Base-by-base conservation (phyloP, 2,797 vertebrate genomes). In the Hozukius guyotensis region DNA sequence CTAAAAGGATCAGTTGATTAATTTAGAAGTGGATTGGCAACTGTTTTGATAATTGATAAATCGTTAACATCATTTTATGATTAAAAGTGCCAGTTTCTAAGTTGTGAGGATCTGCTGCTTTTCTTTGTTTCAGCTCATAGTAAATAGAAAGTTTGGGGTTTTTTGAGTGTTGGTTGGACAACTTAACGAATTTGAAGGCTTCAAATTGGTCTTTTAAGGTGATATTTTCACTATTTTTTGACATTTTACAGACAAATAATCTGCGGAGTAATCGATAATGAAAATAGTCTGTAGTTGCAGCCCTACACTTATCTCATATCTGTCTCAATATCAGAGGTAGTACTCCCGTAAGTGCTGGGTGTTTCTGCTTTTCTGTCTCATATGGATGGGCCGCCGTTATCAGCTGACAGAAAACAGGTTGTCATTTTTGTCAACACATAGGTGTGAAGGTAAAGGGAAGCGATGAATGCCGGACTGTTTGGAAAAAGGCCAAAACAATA, bases 381-480 rank as follows among this genome's bases (percentile, higher is more conserved):
- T 32, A 11, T 32, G 16, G 29, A 52, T 52, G 20, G 18, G 18
- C 18, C 2, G 18, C 7, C 0, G 49, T n/a, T n/a, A n/a, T 52
- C 49, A 52, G 20, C 49, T 52, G 49, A 38, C 59, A 14, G 24
- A 29, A 52, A 77, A 46, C 63, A 72, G 27, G 42, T 85, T 18
- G 64, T 57, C 7, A 13, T 75, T 81, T 74, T 74, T 55, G 64
- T 63, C 57, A 77, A 38, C 70, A 72, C 22, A 0, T 25, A 36
- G 53, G n/a, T 65, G 65, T 73, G 34, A 62, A 69, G 8, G 61
- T 63, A 77, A 80, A 34, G 36, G 25, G 59, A 84, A 46, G 55
- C 5, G 69, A 60, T 75, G 65, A 75, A 74, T 53, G 49, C 42
- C 16, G 8, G 12, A 8, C 59, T 64, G 61, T 82, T 78, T 66